Base-by-base conservation (phyloP, 92 coral and sea anemone genomes). In the Porites divaricata region DNA sequence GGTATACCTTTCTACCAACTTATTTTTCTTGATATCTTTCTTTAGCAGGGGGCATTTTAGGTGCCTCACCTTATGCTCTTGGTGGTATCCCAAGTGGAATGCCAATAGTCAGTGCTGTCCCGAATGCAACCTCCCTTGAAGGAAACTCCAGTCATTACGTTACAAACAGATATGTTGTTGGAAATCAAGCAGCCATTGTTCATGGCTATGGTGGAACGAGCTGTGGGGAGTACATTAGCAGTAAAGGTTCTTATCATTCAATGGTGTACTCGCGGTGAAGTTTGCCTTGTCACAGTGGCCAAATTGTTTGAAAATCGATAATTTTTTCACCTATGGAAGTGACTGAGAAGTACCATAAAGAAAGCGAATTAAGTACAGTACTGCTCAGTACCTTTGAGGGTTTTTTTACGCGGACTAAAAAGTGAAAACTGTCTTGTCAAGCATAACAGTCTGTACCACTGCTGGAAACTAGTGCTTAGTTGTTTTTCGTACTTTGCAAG, bases 141-240 rank as follows among this genome's bases (percentile, higher is more conserved):
- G 88, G 88, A 75, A 67, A 74, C 67, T 66, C 81, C 41, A 74
- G 81, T 53, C 88, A 81, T 53, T 85, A 91, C 25, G 88, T 80
- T 48, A 88, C 80, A 53, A 87, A 70, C 72, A 84, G 94, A 74
- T 91, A 91, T 53, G 89, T 91, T 13, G 95, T 90, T 14, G 90
- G 95, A 20, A 88, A 88, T 76, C 95, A 91, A 63, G 87, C 95
- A 26, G 90, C 93, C 20, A 80, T 89, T 74, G 75, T 88, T 15
- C 88, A 74, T 22, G 77, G 89, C 67, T 83, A 86, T 24, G 49
- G 68, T 14, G 83, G 88, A 5, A 20, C 81, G 6, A 53, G 81
- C 71, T 84, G 88, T 84, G 82, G 88, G n/a, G 88, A 84, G 16
- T 68, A 71, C 16, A 57, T 28, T 77, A 81, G 28, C 66, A 81